These are phyloP conservation scores for Trichopria drosophilae DNA, from an alignment of 2,888 invertebrate species.

Conservation along the genomic window DNA sequence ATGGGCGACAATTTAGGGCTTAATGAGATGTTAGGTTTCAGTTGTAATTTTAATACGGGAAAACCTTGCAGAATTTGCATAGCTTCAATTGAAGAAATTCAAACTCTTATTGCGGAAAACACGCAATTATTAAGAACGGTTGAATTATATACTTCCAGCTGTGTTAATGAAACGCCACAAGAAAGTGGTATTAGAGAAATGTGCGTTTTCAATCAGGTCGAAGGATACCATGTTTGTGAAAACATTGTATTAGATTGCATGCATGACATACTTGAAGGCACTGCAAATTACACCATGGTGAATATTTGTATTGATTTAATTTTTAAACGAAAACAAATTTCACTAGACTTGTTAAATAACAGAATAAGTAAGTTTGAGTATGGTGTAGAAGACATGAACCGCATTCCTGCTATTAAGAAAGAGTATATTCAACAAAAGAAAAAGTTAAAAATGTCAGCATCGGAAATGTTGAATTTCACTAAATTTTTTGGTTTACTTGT, in stretches of 20 bases:
- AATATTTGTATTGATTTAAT: constrained; percentile 17
- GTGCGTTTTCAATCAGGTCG: too few relatives aligned
- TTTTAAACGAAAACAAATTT: constrained; percentile 19
- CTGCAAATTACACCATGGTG: constrained; percentile 9
- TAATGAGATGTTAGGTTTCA: constrained; percentile 23
- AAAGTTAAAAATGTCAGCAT: constrained; percentile 23
- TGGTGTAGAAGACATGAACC: background rate
- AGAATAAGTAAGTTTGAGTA: constrained; percentile 14
- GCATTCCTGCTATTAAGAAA: constrained; percentile 19
- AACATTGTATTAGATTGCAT: constrained; percentile 11
- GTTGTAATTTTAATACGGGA: constrained; percentile 8
- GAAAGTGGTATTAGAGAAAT: constrained; percentile 16
- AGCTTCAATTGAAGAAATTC: constrained; percentile 8
- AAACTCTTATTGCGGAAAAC: constrained; percentile 3
- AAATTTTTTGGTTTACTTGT: constrained; percentile 23
- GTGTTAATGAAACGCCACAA: background rate
- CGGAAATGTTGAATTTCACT: constrained; percentile 20
- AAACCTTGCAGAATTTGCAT: constrained; percentile 20
- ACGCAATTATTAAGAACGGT: constrained; percentile 6
- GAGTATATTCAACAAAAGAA: constrained; percentile 15
- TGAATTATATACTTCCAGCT: constrained; percentile 4
- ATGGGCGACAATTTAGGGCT: constrained; percentile 30
- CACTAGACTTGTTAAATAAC: constrained; percentile 11
- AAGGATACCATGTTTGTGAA: constrained; percentile 11
- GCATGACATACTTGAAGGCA: constrained; percentile 20